Conservation (phyloP, 2,113 vertebrate genomes). For the Ptilorrhoa leucosticta region DNA sequence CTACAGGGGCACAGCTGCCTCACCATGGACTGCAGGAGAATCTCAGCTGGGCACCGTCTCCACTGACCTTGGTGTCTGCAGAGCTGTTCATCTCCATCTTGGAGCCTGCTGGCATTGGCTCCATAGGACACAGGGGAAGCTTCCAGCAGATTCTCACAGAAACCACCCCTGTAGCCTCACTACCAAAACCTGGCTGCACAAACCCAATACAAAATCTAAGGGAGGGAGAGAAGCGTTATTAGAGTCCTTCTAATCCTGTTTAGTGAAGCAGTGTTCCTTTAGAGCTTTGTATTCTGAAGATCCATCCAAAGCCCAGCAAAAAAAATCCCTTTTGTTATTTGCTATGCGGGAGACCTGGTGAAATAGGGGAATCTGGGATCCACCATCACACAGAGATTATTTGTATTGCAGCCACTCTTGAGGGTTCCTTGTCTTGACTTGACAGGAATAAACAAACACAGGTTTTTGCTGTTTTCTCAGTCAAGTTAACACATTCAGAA, state of each 20-base stretch:
- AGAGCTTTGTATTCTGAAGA: background rate
- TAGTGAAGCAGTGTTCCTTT: background rate
- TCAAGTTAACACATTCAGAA: background rate
- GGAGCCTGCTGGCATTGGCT: background rate
- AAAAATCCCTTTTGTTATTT: background rate
- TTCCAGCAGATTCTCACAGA: background rate
- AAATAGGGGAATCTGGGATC: background rate
- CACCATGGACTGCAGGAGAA: background rate
- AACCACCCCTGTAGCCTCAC: background rate
- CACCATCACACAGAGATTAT: background rate
- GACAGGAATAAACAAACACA: background rate
- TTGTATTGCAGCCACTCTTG: background rate
- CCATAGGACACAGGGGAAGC: background rate
- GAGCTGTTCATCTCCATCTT: background rate
- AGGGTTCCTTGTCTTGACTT: background rate
- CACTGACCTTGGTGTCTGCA: background rate
- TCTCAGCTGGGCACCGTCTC: background rate
- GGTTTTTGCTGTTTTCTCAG: background rate
- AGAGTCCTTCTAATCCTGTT: background rate
- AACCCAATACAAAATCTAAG: background rate
- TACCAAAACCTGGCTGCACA: background rate
- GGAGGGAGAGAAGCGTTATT: background rate
- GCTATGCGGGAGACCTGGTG: background rate
- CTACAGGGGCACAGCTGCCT: background rate
- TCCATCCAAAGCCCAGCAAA: background rate